Conservation (phyloP, 2,888 invertebrate genomes). For the Galeruca laticollis region DNA sequence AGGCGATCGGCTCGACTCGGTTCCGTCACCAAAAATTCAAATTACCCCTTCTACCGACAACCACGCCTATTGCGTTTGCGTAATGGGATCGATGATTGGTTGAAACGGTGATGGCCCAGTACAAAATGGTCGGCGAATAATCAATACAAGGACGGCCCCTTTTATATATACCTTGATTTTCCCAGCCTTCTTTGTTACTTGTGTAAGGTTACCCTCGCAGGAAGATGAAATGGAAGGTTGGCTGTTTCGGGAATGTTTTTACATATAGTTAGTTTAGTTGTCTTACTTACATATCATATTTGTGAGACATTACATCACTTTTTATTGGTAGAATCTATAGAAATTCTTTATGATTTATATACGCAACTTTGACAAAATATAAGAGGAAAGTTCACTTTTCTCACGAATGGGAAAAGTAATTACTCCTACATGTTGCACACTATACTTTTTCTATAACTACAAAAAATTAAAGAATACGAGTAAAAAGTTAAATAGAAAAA, state of each 20-base stretch:
- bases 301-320: too few species aligned
- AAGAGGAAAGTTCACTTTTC: too few species aligned
- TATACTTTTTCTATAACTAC: too few species aligned
- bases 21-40: slow-evolving; percentile 48
- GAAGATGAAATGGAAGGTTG: slow-evolving; percentile 32
- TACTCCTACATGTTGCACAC: too few species aligned
- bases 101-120: slow-evolving; percentile 56
- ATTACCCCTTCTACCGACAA: slow-evolving; percentile 31
- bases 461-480: too few species aligned
- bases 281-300: not conserved
- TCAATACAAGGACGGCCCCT: slow-evolving; percentile 57
- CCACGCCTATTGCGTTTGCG: slow-evolving; percentile 54
- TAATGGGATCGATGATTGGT: slow-evolving; percentile 57
- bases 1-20: slow-evolving; percentile 52
- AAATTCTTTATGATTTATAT: too few species aligned
- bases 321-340: too few species aligned
- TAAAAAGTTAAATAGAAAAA: too few species aligned
- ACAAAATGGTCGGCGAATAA: slow-evolving; percentile 67
- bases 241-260: slow-evolving; percentile 5
- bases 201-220: slow-evolving; percentile 60
- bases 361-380: too few species aligned
- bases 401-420: too few species aligned
- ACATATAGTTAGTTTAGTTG: slow-evolving; percentile 2
- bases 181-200: slow-evolving; percentile 58
- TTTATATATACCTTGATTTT: slow-evolving; percentile 44